Conservation (phyloP, 2,797 vertebrate genomes). For the Chromobotia macracanthus region DNA sequence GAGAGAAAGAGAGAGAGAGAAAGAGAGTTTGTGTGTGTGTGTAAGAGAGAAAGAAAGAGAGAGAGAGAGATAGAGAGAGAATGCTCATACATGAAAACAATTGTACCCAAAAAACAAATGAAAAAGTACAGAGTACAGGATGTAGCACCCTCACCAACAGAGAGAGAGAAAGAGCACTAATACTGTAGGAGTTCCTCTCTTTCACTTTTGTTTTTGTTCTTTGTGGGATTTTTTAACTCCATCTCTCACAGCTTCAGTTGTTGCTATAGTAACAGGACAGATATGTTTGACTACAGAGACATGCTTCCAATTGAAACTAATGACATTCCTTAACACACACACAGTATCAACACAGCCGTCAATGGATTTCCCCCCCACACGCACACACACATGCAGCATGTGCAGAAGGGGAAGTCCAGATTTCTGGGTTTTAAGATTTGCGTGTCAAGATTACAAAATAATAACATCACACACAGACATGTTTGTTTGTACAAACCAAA, state of each 20-base stretch:
- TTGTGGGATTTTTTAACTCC: not conserved
- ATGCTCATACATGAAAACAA: too few species aligned
- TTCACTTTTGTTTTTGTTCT: not conserved
- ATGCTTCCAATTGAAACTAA: conserved; percentile 29
- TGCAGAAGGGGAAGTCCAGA: not conserved
- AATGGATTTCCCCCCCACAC: not conserved
- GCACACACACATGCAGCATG: not conserved
- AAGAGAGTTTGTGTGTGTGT: too few species aligned
- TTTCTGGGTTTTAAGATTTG: not conserved
- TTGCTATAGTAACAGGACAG: conserved; percentile 22
- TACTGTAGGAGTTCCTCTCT: too few species aligned
- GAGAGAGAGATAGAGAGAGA: too few species aligned
- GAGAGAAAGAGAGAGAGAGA: too few species aligned
- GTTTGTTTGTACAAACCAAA: too few species aligned
- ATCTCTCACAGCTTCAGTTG: conserved; percentile 5
- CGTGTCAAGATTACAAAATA: not conserved
- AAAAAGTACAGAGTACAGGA: too few species aligned
- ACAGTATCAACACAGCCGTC: not conserved
- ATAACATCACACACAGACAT: not conserved
- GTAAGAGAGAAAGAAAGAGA: too few species aligned
- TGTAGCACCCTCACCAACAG: too few species aligned
- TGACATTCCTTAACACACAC: not conserved
- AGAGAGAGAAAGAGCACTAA: too few species aligned
- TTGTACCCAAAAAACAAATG: too few species aligned
- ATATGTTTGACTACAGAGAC: conserved; percentile 10